Conservation (phyloP, 2,888 invertebrate species). For the Drosophila imparisetae region DNA sequence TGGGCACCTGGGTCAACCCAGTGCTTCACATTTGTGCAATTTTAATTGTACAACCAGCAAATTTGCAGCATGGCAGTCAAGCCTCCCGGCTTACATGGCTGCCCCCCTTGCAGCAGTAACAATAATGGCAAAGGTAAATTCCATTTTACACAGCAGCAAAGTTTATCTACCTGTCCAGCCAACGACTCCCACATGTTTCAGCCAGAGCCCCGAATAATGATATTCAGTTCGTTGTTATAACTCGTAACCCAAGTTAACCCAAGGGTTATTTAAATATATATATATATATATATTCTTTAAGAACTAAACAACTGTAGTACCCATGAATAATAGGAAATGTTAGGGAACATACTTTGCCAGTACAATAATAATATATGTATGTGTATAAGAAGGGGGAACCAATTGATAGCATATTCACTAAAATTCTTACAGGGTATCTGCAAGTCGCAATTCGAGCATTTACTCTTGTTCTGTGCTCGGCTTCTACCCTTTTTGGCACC, state of each 20-base stretch:
- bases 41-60: slow-evolving; percentile 63
- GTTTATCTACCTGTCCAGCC: slow-evolving; percentile 54
- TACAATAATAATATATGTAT: background rate
- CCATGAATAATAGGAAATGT: background rate
- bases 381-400: too few species aligned
- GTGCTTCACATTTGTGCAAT: slow-evolving; percentile 58
- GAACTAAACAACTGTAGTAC: background rate
- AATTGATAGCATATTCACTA: too few species aligned
- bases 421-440: slow-evolving; percentile 10
- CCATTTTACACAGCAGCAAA: slow-evolving; percentile 48
- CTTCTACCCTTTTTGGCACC: slow-evolving; percentile 10
- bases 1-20: slow-evolving; percentile 34
- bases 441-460: background rate
- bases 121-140: slow-evolving; percentile 62
- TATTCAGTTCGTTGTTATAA: slow-evolving; percentile 44
- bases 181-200: slow-evolving; percentile 35
- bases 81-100: background rate
- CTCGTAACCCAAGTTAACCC: background rate
- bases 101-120: slow-evolving; percentile 9
- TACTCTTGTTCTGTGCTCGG: background rate
- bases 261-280: background rate
- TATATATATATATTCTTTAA: background rate
- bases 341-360: background rate
- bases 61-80: slow-evolving; percentile 41
- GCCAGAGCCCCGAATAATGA: slow-evolving; percentile 30